phyloP scores from a whole-genome alignment of 2,797 vertebrate species.

The Anas acuta region DNA sequence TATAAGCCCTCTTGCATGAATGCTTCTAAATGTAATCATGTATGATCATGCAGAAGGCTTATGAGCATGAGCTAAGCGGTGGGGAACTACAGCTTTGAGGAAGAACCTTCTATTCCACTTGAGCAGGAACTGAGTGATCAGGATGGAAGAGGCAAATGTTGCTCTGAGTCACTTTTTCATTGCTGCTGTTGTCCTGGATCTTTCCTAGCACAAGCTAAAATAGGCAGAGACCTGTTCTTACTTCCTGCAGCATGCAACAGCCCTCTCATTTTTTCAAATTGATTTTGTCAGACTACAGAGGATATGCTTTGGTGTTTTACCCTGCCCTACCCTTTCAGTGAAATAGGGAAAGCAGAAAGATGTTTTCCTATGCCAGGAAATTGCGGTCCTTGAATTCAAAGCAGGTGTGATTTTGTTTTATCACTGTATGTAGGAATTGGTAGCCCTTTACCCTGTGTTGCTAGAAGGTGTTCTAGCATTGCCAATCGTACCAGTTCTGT shows the following conservation, averaged over 20 bases:
- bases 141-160: not conserved
- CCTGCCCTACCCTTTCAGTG: conserved; percentile 8
- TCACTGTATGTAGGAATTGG: not conserved
- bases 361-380: not conserved
- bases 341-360: not conserved
- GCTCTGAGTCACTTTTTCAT: not conserved
- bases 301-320: not conserved
- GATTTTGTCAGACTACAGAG: not conserved
- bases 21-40: fast-evolving
- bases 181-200: not conserved
- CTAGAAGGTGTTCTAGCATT: not conserved
- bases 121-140: not conserved
- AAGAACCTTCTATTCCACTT: not conserved
- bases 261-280: not conserved
- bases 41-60: not conserved
- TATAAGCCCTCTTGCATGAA: not conserved
- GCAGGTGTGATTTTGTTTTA: not conserved
- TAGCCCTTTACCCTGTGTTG: not conserved
- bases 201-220: not conserved
- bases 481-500: not conserved
- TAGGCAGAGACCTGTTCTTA: not conserved
- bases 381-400: not conserved
- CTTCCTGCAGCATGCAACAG: not conserved
- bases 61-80: not conserved
- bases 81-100: not conserved